These are phyloP conservation scores for Drosophila antonietae DNA, from an alignment of 2,888 invertebrate genomes.

Conservation along the genomic window DNA sequence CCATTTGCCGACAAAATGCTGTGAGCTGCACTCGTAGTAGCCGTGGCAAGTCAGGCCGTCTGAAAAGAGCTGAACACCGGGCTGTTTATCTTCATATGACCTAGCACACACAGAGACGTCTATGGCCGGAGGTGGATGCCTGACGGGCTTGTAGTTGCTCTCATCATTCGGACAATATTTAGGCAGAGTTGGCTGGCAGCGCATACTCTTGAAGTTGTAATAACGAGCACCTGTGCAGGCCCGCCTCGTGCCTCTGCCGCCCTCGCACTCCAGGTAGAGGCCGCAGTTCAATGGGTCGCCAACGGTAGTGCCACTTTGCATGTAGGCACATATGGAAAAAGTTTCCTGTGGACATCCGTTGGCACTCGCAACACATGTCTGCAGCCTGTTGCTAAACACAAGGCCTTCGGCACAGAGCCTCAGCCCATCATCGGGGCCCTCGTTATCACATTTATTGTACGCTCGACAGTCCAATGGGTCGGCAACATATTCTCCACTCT, in stretches of 20 bases:
- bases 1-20: constrained; percentile 42
- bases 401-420: constrained; percentile 31
- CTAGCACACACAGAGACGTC: constrained; percentile 35
- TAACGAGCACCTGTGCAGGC: constrained; percentile 52
- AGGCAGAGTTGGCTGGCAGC: constrained; percentile 47
- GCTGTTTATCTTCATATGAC: constrained; percentile 35
- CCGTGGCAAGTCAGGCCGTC: constrained; percentile 51
- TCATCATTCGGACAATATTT: constrained; percentile 26
- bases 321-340: constrained; percentile 34
- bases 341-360: constrained; percentile 45
- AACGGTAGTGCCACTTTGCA: constrained; percentile 29
- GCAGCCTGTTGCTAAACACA: constrained; percentile 34
- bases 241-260: constrained; percentile 24
- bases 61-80: constrained; percentile 32
- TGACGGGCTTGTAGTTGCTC: neutral
- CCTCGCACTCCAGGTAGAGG: constrained; percentile 38
- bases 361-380: constrained; percentile 36
- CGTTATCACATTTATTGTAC: constrained; percentile 29
- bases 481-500: constrained; percentile 31
- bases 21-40: constrained; percentile 50
- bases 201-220: constrained; percentile 38
- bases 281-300: constrained; percentile 44
- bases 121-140: constrained; percentile 21
- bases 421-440: constrained; percentile 2
- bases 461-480: constrained; percentile 42